phyloP scores from a whole-genome alignment of 2,797 vertebrate species.

The Lepilemur ruficaudatus region DNA sequence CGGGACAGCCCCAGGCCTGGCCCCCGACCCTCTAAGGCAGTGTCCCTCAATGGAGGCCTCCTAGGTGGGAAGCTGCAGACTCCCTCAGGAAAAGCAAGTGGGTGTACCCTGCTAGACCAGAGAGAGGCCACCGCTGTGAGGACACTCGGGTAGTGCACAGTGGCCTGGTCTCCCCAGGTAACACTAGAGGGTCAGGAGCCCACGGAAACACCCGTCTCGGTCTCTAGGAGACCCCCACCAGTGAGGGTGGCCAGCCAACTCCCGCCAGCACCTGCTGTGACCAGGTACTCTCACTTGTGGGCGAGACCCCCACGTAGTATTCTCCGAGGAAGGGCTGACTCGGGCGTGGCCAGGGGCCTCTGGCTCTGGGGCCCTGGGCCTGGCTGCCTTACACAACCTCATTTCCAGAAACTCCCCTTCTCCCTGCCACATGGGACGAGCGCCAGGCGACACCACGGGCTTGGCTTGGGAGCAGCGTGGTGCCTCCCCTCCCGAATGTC shows the following conservation, averaged over 20 bases:
- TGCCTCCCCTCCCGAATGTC: neutral
- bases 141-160: neutral
- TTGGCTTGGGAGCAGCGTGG: neutral
- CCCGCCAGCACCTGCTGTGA: neutral
- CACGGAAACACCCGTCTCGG: neutral
- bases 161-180: neutral
- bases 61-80: neutral
- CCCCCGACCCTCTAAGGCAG: neutral
- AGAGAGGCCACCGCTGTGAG: neutral
- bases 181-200: neutral
- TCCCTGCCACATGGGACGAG: neutral
- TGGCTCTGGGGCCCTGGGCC: neutral
- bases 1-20: neutral
- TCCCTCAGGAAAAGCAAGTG: neutral
- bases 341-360: neutral
- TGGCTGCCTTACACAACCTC: neutral
- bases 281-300: neutral
- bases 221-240: neutral
- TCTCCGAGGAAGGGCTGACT: neutral
- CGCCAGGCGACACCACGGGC: neutral
- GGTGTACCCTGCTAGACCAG: neutral
- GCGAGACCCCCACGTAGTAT: neutral
- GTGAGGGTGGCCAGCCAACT: neutral
- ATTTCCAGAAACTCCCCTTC: neutral
- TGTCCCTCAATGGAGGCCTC: fast-evolving